Base-by-base conservation (phyloP, 2,113 vertebrate species). In the Tyrannus savana region DNA sequence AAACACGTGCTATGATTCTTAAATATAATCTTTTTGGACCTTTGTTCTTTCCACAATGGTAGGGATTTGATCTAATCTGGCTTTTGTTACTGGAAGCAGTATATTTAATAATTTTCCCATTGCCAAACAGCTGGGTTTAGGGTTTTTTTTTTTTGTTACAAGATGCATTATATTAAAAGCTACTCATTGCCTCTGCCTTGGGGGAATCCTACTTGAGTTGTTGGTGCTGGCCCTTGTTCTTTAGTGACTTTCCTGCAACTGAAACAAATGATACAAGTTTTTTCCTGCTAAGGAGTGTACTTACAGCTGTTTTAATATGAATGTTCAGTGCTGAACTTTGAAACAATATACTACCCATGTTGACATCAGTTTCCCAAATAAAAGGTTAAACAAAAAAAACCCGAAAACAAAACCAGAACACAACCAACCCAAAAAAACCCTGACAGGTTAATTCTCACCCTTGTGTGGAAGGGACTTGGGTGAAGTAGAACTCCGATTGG, bases 281-380 rank as follows among this genome's bases (percentile, higher is more conserved):
- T 73, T 55, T 75, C 23, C 42, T 87, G 56, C 69, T 77, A 33
- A 25, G 25, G 30, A 5, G 10, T 75, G 17, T 66, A 39, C 35
- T 46, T 62, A 10, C 0, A 55, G 46, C 17, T 87, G 33, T 7
- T 83, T 92, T 80, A 41, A 52, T 33, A 18, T 58, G n/a, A n/a
- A n/a, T n/a, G n/a, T n/a, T n/a, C n/a, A n/a, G n/a, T n/a, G 44
- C 21, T 88, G 67, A 60, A 25, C 53, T 47, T 72, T 16, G 53
- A 68, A 79, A 47, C 5, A 0, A 8, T 23, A 1, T 49, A 13
- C 21, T 81, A 19, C 6, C 3, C 3, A 22, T 27, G 19, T 12
- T 85, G 55, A 2, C 47, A 41, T 31, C 11, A 13, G 24, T 23
- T 56, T 76, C 37, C 46, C 33, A 60, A 60, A 28, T 17, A 27